Conservation (phyloP, 2,797 vertebrate genomes). For the Dipus sagitta region DNA sequence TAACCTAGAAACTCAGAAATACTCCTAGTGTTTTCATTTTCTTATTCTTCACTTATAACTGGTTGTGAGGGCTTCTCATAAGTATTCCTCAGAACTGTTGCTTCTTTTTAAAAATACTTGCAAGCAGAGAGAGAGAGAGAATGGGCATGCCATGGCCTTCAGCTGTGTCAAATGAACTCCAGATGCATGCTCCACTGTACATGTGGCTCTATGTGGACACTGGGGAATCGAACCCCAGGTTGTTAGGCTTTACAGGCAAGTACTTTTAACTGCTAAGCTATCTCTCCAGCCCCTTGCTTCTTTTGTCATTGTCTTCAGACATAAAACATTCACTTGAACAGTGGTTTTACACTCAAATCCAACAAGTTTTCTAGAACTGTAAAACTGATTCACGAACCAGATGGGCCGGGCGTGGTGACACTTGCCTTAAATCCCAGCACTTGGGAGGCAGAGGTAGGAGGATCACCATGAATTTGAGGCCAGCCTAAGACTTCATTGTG, state of each 20-base stretch:
- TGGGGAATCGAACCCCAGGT: too few species aligned
- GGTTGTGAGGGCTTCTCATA: background rate
- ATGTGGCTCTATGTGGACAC: too few species aligned
- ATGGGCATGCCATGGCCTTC: too few species aligned
- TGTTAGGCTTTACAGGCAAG: too few species aligned
- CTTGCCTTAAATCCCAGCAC: too few species aligned
- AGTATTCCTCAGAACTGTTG: background rate
- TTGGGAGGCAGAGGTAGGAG: too few species aligned
- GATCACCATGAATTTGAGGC: too few species aligned
- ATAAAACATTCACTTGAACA: background rate
- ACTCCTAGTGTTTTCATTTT: constrained; percentile 46
- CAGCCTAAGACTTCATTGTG: too few species aligned
- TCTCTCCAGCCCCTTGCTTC: background rate
- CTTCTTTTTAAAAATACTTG: background rate
- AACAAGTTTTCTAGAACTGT: constrained; percentile 11
- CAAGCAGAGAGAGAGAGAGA: too few species aligned
- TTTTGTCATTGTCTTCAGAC: constrained; percentile 29
- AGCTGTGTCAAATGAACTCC: too few species aligned
- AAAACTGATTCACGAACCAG: constrained; percentile 19
- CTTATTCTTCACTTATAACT: constrained; percentile 25
- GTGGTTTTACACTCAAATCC: constrained; percentile 11
- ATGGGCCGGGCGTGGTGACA: background rate
- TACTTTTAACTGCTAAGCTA: too few species aligned
- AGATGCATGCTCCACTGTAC: too few species aligned
- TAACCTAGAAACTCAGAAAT: constrained; percentile 51